Evolutionary conservation across 2,888 invertebrate genomes (phyloP), one percentile per base, ranked within the genome.

Genomic region (Epinotia demarniana): DNA sequence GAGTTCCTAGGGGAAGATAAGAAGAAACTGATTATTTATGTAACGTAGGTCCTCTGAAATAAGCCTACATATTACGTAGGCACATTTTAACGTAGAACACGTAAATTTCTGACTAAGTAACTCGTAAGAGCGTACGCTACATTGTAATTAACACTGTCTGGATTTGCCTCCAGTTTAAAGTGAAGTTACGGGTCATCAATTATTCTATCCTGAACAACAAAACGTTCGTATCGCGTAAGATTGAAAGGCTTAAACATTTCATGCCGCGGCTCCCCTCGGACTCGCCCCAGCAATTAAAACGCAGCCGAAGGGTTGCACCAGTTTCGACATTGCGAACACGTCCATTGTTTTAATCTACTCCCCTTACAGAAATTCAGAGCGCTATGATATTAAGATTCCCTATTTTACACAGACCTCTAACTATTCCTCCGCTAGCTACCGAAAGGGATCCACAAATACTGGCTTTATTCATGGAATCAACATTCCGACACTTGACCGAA

Each of bases 271-370:
- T 80, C 80, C 82, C 84, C 86, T 84, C 78, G 74, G 61, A 73
- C 75, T 79, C 77, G 88, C 90, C 92, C 91, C 84, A 90, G 92
- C 92, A 93, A 93, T 93, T 92, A 92, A 91, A 92, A 90, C 90
- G 91, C 92, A 91, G 89, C 90, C 90, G 85, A 91, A 92, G 92
- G 92, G 92, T 91, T 92, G 92, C 92, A 92, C 83, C 88, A 88
- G 86, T 89, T 88, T 89, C 87, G 81, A 86, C 89, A 93, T 93
- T 92, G 89, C 92, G 91, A 90, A 90, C 93, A 92, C 92, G 92
- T 92, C 87, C 92, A 91, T 93, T 92, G 92, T 92, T 92, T 92
- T 92, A 92, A 92, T 92, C 89, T 90, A 86, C 90, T 89, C 81
- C 85, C 84, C 87, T 85, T 84, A 81, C 83, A 84, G 87, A 79